Conservation (phyloP, 2,888 invertebrate genomes). For the Drosophila mulleri region DNA sequence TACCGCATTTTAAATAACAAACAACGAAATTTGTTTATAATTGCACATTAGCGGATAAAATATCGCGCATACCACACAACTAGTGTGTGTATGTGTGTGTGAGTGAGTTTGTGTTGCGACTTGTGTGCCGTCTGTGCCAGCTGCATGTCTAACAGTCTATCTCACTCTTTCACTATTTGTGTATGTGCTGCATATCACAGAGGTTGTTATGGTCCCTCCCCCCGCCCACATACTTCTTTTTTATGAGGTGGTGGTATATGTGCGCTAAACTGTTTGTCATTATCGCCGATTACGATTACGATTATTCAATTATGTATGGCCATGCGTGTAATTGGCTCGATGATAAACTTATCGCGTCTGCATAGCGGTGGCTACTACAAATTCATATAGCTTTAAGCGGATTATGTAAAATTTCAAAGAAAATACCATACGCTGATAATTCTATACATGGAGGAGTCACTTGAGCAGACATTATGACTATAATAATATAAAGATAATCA, state of each 20-base stretch:
- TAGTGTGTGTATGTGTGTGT: conserved; percentile 6
- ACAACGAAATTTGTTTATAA: conserved; percentile 70
- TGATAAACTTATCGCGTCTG: neutral
- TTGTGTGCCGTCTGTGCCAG: conserved; percentile 40
- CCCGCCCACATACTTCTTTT: conserved; percentile 42
- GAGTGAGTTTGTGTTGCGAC: conserved; percentile 2
- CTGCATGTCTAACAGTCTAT: conserved; percentile 21
- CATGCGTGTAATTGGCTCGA: neutral
- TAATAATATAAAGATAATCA: no score
- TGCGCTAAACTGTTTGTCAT: conserved; percentile 72
- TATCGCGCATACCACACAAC: conserved; percentile 55
- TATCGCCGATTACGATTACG: conserved; percentile 60
- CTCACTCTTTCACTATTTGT: neutral
- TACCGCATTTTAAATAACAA: conserved; percentile 66
- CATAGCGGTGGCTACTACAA: neutral
- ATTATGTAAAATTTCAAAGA: neutral
- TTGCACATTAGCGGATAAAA: conserved; percentile 76
- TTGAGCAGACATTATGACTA: neutral
- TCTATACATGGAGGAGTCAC: neutral
- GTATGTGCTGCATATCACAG: conserved; percentile 53
- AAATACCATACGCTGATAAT: neutral
- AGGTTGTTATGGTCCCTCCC: conserved; percentile 48
- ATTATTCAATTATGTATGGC: conserved; percentile 61
- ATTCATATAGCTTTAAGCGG: neutral
- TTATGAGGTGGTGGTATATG: conserved; percentile 59